Conservation (phyloP, 2,888 invertebrate species). For the Drosophila recens region DNA sequence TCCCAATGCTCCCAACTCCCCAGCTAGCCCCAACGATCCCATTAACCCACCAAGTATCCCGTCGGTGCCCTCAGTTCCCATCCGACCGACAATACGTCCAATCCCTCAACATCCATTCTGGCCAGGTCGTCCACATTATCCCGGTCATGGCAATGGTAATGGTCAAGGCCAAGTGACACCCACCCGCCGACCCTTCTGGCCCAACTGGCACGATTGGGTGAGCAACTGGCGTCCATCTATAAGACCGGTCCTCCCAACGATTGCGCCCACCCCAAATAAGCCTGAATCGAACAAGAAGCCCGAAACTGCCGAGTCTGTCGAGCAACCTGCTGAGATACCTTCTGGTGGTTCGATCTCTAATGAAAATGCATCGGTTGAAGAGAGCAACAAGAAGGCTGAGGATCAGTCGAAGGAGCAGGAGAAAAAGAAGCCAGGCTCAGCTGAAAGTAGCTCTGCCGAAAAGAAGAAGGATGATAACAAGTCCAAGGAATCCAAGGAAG, state of each 20-base stretch:
- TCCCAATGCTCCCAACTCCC: conserved; percentile 31
- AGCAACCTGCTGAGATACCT: conserved; percentile 39
- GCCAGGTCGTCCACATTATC: conserved; percentile 32
- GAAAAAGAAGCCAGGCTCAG: conserved; percentile 32
- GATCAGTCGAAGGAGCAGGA: conserved; percentile 49
- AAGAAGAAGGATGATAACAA: conserved; percentile 31
- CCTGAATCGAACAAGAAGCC: conserved; percentile 27
- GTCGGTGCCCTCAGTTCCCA: conserved; percentile 32
- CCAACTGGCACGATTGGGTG: conserved; percentile 63
- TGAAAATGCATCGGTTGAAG: conserved; percentile 73
- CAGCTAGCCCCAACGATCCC: conserved; percentile 32
- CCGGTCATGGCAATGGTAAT: conserved; percentile 27
- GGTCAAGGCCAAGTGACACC: conserved; percentile 22
- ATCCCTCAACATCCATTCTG: conserved; percentile 30
- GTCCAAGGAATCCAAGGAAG: conserved; percentile 41
- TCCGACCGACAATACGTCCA: conserved; percentile 21
- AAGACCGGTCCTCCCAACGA: conserved; percentile 19
- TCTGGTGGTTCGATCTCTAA: conserved; percentile 47
- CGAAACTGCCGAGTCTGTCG: conserved; percentile 56
- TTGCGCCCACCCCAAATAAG: conserved; percentile 8
- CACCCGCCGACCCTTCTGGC: conserved; percentile 52
- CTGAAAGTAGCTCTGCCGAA: conserved; percentile 28
- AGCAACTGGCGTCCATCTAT: conserved; percentile 54
- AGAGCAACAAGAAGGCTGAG: conserved; percentile 47
- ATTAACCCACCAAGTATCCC: conserved; percentile 21